Conservation (phyloP, 2,113 vertebrate genomes). For the Silurus glanis region DNA sequence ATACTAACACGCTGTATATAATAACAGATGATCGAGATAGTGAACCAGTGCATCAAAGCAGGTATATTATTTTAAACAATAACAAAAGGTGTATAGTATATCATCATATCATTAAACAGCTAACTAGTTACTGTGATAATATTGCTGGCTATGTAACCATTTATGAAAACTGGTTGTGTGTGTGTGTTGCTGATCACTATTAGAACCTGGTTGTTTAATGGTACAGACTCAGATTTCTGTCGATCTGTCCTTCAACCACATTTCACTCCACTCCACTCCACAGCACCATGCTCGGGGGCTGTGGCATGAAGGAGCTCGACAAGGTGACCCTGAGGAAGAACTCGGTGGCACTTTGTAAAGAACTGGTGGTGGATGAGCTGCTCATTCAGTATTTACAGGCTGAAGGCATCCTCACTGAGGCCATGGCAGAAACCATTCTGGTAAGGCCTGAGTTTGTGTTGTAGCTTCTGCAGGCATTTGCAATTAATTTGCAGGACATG, state of each 20-base stretch:
- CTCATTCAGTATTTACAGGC: constrained; percentile 68
- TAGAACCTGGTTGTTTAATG: neutral
- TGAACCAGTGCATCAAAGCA: neutral
- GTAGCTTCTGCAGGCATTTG: too few relatives aligned
- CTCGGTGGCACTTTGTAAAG: constrained; percentile 60
- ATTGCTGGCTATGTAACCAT: neutral
- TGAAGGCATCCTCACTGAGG: constrained; percentile 70
- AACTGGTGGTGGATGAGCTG: constrained; percentile 75
- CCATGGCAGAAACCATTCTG: constrained; percentile 74
- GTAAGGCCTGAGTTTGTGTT: constrained; percentile 49
- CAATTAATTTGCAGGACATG: neutral
- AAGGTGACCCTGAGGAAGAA: constrained; percentile 57
- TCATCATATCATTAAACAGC: too few relatives aligned
- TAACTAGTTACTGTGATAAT: neutral
- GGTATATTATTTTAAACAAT: neutral
- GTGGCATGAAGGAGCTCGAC: constrained; percentile 69
- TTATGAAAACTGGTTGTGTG: neutral
- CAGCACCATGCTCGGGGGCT: constrained; percentile 65
- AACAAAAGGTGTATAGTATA: too few relatives aligned
- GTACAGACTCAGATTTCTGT: neutral
- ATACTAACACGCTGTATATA: neutral
- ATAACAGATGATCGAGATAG: neutral
- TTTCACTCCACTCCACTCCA: neutral
- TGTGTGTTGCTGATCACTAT: neutral
- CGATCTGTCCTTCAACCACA: neutral